A percentile compares a stretch with the other conserved stretches of the same genome.
Conservation (phyloP, 2,888 invertebrate species). For the Exephanes ischioxanthus region DNA sequence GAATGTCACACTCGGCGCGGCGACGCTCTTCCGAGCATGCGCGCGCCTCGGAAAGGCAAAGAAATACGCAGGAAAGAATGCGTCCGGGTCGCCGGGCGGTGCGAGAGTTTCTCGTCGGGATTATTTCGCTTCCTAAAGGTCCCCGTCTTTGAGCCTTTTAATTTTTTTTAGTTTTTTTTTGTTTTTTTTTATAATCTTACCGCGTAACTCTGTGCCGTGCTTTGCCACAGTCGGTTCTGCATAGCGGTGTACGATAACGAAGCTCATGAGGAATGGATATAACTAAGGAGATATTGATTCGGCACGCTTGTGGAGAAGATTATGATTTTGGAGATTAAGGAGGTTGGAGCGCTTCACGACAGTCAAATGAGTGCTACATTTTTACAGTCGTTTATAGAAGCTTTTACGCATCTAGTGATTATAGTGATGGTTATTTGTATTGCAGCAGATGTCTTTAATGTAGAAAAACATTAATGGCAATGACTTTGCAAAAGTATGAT, state of each 20-base stretch:
- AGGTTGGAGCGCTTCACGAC: too few species aligned
- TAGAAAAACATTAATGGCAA: too few species aligned
- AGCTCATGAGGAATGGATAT: neutral
- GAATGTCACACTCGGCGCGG: slow-evolving; percentile 64
- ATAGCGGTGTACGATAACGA: neutral
- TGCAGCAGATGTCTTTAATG: too few species aligned
- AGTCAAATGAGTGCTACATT: too few species aligned
- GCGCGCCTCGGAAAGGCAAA: neutral
- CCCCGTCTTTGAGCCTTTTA: neutral
- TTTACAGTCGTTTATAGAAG: too few species aligned
- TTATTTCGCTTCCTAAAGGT: neutral
- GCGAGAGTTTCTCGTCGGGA: neutral
- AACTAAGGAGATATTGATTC: neutral
- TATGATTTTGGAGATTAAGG: slow-evolving; percentile 30
- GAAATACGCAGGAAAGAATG: slow-evolving; percentile 13
- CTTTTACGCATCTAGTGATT: too few species aligned
- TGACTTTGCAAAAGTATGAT: too few species aligned
- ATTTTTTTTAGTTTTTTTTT: neutral
- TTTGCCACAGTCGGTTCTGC: neutral
- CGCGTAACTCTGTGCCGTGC: neutral
- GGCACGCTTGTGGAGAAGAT: slow-evolving; percentile 11
- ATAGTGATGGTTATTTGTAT: too few species aligned
- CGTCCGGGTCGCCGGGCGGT: neutral
- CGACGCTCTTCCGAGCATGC: slow-evolving; percentile 45
- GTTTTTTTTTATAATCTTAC: neutral